Evolutionary conservation across 2,888 invertebrate genomes (phyloP), one percentile per base, ranked within the genome.

Genomic region (Stictocephala bisonia): DNA sequence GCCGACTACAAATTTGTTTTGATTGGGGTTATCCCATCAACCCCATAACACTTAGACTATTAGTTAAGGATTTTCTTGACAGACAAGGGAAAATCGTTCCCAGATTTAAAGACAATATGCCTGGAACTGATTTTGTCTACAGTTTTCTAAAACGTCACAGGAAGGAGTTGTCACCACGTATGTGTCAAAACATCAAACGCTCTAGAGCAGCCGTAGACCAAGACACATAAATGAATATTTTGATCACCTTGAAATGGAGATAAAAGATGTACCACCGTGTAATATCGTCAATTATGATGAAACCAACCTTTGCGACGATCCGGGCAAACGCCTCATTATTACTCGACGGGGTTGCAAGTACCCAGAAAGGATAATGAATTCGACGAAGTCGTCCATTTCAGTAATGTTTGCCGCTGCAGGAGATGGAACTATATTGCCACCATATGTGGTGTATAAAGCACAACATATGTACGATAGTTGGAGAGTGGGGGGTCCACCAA

Each of bases 251-350:
- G 73, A 77, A 72, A 71, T 58, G n/a, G 68, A 74, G 7, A 71
- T 78, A 15, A 66, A 75, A 71, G 74, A 60, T 58, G 51, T 76
- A 3, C 68, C 73, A 0, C 68, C 74, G 24, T 31, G 35, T 20
- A 67, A 76, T 31, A 71, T 78, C 11, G 51, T 80, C 3, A 82
- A 82, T 48, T 83, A 81, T 75, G 82, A 82, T 68, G 81, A 82
- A 69, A 81, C 80, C 6, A 81, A 81, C 58, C 72, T 82, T 3
- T 71, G 75, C 6, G 81, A 81, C 72, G 81, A 83, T 71, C 80
- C 81, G 13, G 81, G 80, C 13, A 64, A 50, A 31, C 53, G 68
- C 15, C 70, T 71, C 56, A 72, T 77, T 31, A 76, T 77, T 9
- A 26, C 71, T 18, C 73, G 67, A 71, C 60, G 77, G 27, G 76